These are phyloP conservation scores for Ciconia maguari DNA, from an alignment of 2,113 vertebrate genomes.

Conservation along the genomic window DNA sequence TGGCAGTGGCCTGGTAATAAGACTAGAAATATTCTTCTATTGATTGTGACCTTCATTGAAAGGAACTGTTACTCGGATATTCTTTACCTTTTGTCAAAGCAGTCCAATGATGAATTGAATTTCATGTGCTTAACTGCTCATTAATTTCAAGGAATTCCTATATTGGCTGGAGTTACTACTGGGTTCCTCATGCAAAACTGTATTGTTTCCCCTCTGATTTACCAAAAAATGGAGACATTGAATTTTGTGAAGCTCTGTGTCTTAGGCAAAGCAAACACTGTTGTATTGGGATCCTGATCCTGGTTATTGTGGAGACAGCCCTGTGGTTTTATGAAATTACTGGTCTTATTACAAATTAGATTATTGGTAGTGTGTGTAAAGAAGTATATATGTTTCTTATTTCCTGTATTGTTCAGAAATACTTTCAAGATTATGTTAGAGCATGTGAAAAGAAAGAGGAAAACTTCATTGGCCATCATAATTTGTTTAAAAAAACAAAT, in stretches of 20 bases:
- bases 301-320: background rate
- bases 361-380: background rate
- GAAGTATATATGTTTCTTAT: background rate
- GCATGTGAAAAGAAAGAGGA: background rate
- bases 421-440: background rate
- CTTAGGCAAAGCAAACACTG: background rate
- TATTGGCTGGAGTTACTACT: background rate
- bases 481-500: background rate
- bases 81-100: background rate
- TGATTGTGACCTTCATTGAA: background rate
- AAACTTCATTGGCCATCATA: background rate
- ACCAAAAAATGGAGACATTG: background rate
- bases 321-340: background rate
- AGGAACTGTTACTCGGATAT: background rate
- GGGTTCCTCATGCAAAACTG: background rate
- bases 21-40: background rate
- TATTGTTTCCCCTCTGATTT: background rate
- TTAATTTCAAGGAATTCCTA: background rate
- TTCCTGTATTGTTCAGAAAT: background rate
- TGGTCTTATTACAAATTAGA: background rate
- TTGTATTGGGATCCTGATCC: background rate
- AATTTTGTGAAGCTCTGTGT: background rate
- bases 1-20: background rate
- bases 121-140: background rate
- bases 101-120: background rate